These are phyloP conservation scores for Apantesis nais DNA, from an alignment of 2,888 invertebrate species.

Conservation along the genomic window DNA sequence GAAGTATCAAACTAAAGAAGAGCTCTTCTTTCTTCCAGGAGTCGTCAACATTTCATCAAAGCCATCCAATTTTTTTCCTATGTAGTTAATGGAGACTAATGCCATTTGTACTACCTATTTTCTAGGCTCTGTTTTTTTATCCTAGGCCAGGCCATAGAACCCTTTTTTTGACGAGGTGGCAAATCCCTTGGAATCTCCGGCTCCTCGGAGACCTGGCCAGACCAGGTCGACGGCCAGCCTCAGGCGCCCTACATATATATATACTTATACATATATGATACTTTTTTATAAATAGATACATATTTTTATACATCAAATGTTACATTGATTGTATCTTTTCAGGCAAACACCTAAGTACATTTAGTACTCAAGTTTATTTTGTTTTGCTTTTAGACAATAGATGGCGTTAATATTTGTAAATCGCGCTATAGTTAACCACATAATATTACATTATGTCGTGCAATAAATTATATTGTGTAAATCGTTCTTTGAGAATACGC, in stretches of 20 bases:
- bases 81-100: background rate
- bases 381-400: background rate
- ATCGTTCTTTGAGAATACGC: background rate
- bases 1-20: background rate
- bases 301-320: too few species aligned
- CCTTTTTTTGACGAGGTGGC: too few species aligned
- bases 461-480: background rate
- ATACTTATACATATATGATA: too few species aligned
- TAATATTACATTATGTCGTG: too few species aligned
- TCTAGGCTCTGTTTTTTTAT: background rate
- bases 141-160: too few species aligned
- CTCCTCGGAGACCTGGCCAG: too few species aligned
- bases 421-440: background rate
- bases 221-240: too few species aligned
- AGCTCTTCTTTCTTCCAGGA: too few species aligned
- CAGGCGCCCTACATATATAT: too few species aligned
- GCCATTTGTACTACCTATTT: background rate
- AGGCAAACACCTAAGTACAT: background rate
- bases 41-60: background rate
- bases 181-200: too few species aligned
- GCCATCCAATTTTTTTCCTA: background rate
- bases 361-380: background rate
- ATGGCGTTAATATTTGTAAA: background rate
- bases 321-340: background rate
- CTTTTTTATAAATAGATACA: too few species aligned